Percentiles rank a stretch among this genome's conserved stretches.
Evolutionary conservation across 2,888 invertebrate species (phyloP).

Genomic region (Acleris cristana): DNA sequence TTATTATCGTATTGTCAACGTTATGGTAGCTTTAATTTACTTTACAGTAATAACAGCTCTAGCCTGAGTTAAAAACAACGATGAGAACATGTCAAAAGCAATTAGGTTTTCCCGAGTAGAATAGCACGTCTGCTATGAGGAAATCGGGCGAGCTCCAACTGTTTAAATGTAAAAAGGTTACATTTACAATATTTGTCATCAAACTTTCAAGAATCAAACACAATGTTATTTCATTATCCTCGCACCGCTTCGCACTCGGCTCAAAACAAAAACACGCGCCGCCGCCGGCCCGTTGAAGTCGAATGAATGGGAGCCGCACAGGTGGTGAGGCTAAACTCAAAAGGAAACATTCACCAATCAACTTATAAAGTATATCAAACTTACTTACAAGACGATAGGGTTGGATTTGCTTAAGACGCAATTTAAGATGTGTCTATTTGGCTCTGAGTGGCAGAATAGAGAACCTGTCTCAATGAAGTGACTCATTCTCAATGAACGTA

Average conservation of each 20-base stretch:
- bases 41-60: too few species aligned
- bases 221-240: not conserved
- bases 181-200: not conserved
- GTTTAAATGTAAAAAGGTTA: not conserved
- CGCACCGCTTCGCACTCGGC: not conserved
- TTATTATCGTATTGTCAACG: too few species aligned
- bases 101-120: too few species aligned
- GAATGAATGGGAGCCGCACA: slow-evolving; percentile 15
- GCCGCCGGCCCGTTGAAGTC: slow-evolving; percentile 26
- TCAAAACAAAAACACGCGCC: not conserved
- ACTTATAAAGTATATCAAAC: not conserved
- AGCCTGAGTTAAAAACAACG: too few species aligned
- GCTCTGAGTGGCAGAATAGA: too few species aligned
- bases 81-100: too few species aligned
- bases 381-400: too few species aligned
- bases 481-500: slow-evolving; percentile 26
- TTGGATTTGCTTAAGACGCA: too few species aligned
- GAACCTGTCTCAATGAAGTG: not conserved
- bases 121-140: too few species aligned
- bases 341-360: not conserved
- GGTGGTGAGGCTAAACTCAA: not conserved
- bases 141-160: too few species aligned
- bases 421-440: too few species aligned
- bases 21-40: too few species aligned
- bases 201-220: not conserved